Evolutionary conservation across 1,140 invertebrate species (phyloP), one percentile per base, ranked within the genome.

Genomic region (Apis dorsata): DNA sequence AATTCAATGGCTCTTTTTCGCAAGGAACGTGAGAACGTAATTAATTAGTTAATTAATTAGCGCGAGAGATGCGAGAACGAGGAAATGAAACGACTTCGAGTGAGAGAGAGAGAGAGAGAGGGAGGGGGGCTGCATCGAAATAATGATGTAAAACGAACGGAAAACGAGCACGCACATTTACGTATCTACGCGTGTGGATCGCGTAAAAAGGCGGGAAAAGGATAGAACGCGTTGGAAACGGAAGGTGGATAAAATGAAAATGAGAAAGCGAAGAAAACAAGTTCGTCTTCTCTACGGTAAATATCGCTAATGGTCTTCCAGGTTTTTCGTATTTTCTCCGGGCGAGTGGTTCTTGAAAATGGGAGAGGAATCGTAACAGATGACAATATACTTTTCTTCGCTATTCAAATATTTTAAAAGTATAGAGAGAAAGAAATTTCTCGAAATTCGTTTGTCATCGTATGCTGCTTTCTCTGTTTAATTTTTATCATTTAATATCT

Each of bases 21-120:
- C 24, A 1, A 34, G 28, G 12, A 44, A 57, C 71, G 53, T 73
- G 71, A 8, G 71, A 73, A 34, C 10, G 10, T 10, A 7, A 75
- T 57, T 79, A 79, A 79, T 70, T 79, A 79, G 34, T 12, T 7
- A 10, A 24, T 70, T 28, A 70, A 70, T 79, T 79, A 79, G 17
- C 53, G 21, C 12, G 53, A 15, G 28, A 51, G 49, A 19, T 10
- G 28, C 10, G 21, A 12, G 0, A 44, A 12, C 13, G 13, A n/a
- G 57, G 73, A 62, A 34, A 49, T 17, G 17, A 19, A 19, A 17
- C 5, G 13, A 15, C 7, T 17, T 28, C 15, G 3, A 24, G 17
- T 12, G 70, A 72, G 5, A 34, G 34, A 44, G 34, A 44, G 34
- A 2, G 28, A 28, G 2, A 28, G 28, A 28, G 34, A 34, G 34